Evolutionary conservation across 2,888 invertebrate species (phyloP).

Genomic region (Acleris holmiana): DNA sequence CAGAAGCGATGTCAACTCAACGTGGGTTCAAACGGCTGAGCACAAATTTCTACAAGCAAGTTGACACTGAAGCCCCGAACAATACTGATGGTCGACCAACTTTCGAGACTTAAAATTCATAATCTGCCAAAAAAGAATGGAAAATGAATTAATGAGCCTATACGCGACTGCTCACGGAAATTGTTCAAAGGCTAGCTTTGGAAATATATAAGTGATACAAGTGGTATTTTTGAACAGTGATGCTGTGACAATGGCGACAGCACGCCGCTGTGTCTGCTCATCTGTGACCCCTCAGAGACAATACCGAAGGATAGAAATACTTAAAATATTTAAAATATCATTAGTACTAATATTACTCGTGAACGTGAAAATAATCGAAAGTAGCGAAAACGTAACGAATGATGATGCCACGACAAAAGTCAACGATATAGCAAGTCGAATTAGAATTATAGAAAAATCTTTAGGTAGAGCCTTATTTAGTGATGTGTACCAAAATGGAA

Average conservation of each 20-base stretch:
- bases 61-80: conserved; percentile 41
- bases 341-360: conserved; percentile 59
- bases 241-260: conserved; percentile 63
- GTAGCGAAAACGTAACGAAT: conserved; percentile 53
- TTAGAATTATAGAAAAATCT: conserved; percentile 65
- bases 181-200: conserved; percentile 39
- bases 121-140: conserved; percentile 57
- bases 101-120: conserved; percentile 52
- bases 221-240: conserved; percentile 50
- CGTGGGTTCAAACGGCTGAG: conserved; percentile 42
- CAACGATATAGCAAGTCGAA: conserved; percentile 59
- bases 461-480: conserved; percentile 66
- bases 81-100: conserved; percentile 45
- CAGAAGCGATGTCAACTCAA: conserved; percentile 30
- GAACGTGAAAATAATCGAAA: conserved; percentile 51
- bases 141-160: conserved; percentile 45
- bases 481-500: conserved; percentile 74
- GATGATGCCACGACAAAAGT: conserved; percentile 48
- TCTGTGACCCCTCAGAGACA: conserved; percentile 38
- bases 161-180: conserved; percentile 36
- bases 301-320: conserved; percentile 40
- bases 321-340: conserved; percentile 51
- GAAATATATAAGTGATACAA: conserved; percentile 47
- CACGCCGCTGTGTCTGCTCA: conserved; percentile 41
- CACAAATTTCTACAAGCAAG: conserved; percentile 39